A percentile compares a stretch with the other conserved stretches of the same genome.
phyloP scores from a whole-genome alignment of 2,888 invertebrate species.

The Hydrotaea cyrtoneurina region DNA sequence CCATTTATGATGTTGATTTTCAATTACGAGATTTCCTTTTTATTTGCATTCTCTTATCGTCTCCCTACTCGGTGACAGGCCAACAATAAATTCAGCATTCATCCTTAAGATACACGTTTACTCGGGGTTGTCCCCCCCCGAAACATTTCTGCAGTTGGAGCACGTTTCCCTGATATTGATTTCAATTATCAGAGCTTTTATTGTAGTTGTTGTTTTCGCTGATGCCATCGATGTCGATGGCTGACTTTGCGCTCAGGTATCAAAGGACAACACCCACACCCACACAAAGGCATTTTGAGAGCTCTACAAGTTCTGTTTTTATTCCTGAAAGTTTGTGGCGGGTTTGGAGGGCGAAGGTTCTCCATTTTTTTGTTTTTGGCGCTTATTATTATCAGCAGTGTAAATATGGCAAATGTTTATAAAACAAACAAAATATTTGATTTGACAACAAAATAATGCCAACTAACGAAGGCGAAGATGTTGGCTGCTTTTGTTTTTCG shows the following conservation, averaged over 20 bases:
- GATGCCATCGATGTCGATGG: background rate
- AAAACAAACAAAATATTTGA: slow-evolving; percentile 48
- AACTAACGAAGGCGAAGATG: slow-evolving; percentile 3
- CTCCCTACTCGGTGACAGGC: background rate
- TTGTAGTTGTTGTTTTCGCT: slow-evolving; percentile 11
- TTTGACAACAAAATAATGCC: slow-evolving; percentile 46
- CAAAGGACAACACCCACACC: slow-evolving; percentile 32
- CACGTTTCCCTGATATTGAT: slow-evolving; percentile 64
- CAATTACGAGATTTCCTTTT: background rate
- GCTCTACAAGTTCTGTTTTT: slow-evolving; percentile 10
- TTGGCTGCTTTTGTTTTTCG: background rate
- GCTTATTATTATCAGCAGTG: slow-evolving; percentile 77
- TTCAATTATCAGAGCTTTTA: slow-evolving; percentile 64
- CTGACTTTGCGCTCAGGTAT: slow-evolving; percentile 43
- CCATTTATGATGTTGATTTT: slow-evolving; percentile 24
- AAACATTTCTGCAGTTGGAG: slow-evolving; percentile 50
- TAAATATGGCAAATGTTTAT: slow-evolving; percentile 74
- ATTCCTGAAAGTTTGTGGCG: background rate
- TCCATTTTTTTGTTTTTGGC: slow-evolving; percentile 67
- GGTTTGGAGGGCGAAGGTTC: background rate
- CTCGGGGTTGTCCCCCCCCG: slow-evolving; percentile 15
- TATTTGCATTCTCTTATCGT: slow-evolving; percentile 4
- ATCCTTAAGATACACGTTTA: background rate
- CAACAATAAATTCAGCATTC: slow-evolving; percentile 14
- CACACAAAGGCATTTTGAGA: slow-evolving; percentile 4